A percentile compares a stretch with the other conserved stretches of the same genome.
Evolutionary conservation across 2,888 invertebrate species (phyloP).

Genomic region (Parascotia fuliginaria): DNA sequence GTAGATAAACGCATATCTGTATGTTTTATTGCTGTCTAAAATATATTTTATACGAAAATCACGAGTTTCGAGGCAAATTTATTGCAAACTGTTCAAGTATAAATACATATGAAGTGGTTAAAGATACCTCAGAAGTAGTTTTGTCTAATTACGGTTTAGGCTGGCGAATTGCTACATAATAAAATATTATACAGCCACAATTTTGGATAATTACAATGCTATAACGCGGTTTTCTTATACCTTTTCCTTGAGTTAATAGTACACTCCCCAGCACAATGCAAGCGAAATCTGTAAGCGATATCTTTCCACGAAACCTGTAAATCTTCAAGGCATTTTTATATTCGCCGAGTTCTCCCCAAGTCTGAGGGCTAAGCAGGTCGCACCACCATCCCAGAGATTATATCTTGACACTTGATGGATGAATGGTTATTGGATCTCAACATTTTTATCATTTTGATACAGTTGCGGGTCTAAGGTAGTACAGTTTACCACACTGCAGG

Average conservation of each 20-base stretch:
- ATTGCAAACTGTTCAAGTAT: neutral
- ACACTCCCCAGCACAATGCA: constrained; percentile 62
- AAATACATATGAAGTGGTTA: too few relatives aligned
- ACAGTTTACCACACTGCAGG: constrained; percentile 52
- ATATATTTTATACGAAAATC: constrained; percentile 23
- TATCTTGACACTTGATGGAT: constrained; percentile 91
- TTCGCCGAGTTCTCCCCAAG: constrained; percentile 72
- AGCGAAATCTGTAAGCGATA: constrained; percentile 76
- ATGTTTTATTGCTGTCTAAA: constrained; percentile 43
- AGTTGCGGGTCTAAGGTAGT: constrained; percentile 74
- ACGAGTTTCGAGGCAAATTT: constrained; percentile 4
- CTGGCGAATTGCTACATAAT: too few relatives aligned
- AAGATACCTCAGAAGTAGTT: too few relatives aligned
- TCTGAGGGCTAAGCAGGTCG: constrained; percentile 79
- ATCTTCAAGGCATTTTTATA: constrained; percentile 84
- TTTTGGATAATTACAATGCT: neutral
- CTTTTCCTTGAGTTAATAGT: constrained; percentile 35
- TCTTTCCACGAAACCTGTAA: constrained; percentile 79
- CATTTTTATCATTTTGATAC: constrained; percentile 87
- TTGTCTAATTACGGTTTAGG: too few relatives aligned
- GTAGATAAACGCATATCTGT: constrained; percentile 49
- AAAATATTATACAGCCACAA: too few relatives aligned
- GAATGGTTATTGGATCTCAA: constrained; percentile 92
- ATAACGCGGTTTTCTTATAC: constrained; percentile 16
- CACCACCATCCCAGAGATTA: constrained; percentile 86